Evolutionary conservation across 2,113 vertebrate genomes (phyloP), one percentile per base, ranked within the genome.

Genomic region (Cynopterus brachyotis): DNA sequence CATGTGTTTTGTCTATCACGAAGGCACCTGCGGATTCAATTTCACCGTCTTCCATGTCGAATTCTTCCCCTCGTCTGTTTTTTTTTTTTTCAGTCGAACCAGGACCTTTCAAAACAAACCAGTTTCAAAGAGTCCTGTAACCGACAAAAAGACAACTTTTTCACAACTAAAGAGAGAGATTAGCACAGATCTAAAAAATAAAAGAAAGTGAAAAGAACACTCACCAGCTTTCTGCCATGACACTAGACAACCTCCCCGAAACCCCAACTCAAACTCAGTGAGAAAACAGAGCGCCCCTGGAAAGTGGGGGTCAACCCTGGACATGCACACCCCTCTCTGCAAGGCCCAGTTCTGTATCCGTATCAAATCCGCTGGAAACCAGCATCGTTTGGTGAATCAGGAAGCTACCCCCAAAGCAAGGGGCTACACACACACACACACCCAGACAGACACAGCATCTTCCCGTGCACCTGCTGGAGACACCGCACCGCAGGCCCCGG

Each of bases 391-490:
- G 97, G 86, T 57, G 96, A 97, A 92, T 96, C 93, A 92, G 95
- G 97, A 94, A 96, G 96, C 88, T 79, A 67, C 89, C 96, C 76
- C 93, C 62, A 95, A 97, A 98, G 94, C 95, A 97, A 98, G 95
- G 84, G 93, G 95, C 96, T 95, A 85, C 87, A n/a, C 42, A 45
- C 72, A 84, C 95, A n/a, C n/a, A n/a, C n/a, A n/a, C n/a, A n/a
- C 24, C 90, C 94, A 89, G 93, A 67, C 62, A 79, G 73, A 70
- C 96, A 57, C 96, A 91, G 96, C 92, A 42, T 90, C 95, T 97
- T 99, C 98, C 95, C 59, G 98, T 99, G 99, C 99, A 99, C 99
- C 99, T 99, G 99, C 99, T 99, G 99, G 99, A 99, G 99, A 99
- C 98, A 98, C 99, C 98, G 98, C 98, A 98, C 98, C 98, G 97